Percentiles rank a stretch among this genome's conserved stretches.
These are phyloP conservation scores for Thera britannica DNA, from an alignment of 2,888 invertebrate genomes.

Conservation along the genomic window DNA sequence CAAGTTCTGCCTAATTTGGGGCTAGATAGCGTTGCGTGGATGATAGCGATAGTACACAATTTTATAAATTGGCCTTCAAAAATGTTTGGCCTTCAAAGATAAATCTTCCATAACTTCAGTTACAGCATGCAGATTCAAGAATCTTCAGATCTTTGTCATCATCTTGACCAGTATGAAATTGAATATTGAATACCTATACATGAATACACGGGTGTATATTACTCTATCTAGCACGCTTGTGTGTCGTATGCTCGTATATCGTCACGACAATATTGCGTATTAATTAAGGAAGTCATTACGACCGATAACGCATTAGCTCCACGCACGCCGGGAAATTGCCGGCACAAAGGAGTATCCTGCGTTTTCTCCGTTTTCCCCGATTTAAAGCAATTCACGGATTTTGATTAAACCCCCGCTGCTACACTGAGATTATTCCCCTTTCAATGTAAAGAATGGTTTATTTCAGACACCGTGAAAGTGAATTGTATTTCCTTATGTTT, in stretches of 20 bases:
- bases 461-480: constrained; percentile 82
- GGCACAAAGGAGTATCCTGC: constrained; percentile 83
- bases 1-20: no score
- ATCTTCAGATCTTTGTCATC: no score
- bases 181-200: no score
- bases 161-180: no score
- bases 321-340: constrained; percentile 82
- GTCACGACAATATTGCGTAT: constrained; percentile 74
- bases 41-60: no score
- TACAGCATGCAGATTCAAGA: no score
- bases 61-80: no score
- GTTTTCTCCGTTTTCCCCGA: constrained; percentile 84
- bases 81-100: no score
- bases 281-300: constrained; percentile 85
- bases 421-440: constrained; percentile 80
- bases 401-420: constrained; percentile 83
- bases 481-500: constrained; percentile 79
- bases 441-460: constrained; percentile 83
- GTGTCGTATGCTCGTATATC: constrained; percentile 22
- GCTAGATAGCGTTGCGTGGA: no score
- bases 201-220: no score
- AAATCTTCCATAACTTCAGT: no score
- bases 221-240: background rate
- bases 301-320: constrained; percentile 80
- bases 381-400: constrained; percentile 85